phyloP scores from a whole-genome alignment of 2,888 invertebrate genomes.

The Pediacus dermestoides region DNA sequence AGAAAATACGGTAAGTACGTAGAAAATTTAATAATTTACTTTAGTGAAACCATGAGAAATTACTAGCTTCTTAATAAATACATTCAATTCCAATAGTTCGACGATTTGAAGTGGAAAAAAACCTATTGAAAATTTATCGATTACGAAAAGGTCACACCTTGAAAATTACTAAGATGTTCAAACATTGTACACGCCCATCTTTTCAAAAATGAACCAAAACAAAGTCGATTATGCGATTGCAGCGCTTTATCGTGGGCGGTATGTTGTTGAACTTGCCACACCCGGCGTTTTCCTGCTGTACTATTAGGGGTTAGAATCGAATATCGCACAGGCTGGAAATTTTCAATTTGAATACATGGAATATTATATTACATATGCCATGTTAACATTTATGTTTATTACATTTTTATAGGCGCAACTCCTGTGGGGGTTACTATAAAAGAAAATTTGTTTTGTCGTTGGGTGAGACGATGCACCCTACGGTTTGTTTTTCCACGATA shows the following conservation, averaged over 20 bases:
- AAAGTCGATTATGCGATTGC: conserved; percentile 38
- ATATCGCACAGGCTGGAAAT: too few relatives aligned
- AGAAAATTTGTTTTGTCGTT: too few relatives aligned
- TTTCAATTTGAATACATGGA: conserved; percentile 28
- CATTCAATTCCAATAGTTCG: too few relatives aligned
- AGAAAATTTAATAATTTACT: conserved; percentile 2
- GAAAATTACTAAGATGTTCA: conserved; percentile 22
- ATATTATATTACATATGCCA: conserved; percentile 19
- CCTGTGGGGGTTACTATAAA: too few relatives aligned
- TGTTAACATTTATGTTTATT: conserved; percentile 19
- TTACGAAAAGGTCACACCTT: conserved; percentile 27
- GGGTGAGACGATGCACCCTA: too few relatives aligned
- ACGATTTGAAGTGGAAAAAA: conserved; percentile 20
- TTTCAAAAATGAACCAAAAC: conserved; percentile 43
- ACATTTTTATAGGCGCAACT: conserved; percentile 6
- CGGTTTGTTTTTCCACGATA: too few relatives aligned
- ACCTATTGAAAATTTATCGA: conserved; percentile 22
- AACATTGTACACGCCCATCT: conserved; percentile 37
- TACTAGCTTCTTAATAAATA: too few relatives aligned
- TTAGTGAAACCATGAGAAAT: too few relatives aligned
- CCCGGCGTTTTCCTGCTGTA: conserved; percentile 30
- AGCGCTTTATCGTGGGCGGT: conserved; percentile 26
- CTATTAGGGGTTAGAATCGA: too few relatives aligned
- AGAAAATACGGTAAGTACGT: conserved; percentile 15
- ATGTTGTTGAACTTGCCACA: conserved; percentile 38